These are phyloP conservation scores for Halisarca cf. caerulea DNA, from an alignment of 37 sponge, comb jelly and placozoan species.

Conservation along the genomic window DNA sequence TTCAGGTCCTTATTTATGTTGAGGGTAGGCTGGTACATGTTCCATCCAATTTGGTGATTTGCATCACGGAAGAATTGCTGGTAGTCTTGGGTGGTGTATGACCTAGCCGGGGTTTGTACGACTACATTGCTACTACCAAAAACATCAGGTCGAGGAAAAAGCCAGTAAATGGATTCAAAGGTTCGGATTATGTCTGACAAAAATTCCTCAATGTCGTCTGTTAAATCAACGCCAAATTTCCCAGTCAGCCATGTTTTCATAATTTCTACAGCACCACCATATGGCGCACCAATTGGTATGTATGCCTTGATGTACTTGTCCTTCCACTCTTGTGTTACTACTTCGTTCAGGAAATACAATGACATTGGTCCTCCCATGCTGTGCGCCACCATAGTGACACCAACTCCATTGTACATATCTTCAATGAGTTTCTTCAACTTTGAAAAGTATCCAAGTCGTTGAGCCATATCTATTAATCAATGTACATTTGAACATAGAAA, in stretches of 20 bases:
- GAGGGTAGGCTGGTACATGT: constrained; percentile 31
- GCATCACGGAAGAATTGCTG: constrained; percentile 58
- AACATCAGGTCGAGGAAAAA: constrained; percentile 20
- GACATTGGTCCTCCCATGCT: too few species aligned
- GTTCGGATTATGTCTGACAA: too few species aligned
- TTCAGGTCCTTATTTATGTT: constrained; percentile 26
- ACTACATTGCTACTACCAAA: constrained; percentile 14
- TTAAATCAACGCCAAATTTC: too few species aligned
- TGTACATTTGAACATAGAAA: too few species aligned
- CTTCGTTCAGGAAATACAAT: too few species aligned
- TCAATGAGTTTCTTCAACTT: too few species aligned
- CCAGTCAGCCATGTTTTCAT: too few species aligned
- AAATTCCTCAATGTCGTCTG: too few species aligned
- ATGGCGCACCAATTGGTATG: constrained; percentile 53
- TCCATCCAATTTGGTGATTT: constrained; percentile 31
- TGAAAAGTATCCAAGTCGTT: too few species aligned
- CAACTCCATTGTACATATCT: too few species aligned
- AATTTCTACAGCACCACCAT: constrained; percentile 11
- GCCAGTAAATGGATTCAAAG: constrained; percentile 6
- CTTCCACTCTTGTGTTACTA: constrained; percentile 74
- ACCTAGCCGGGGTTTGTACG: constrained; percentile 1
- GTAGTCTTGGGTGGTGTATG: constrained; percentile 81
- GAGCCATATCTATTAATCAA: too few species aligned
- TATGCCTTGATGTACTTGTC: constrained; percentile 56
- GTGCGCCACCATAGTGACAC: too few species aligned